These are phyloP conservation scores for Watsonalla cultraria DNA, from an alignment of 2,888 invertebrate species.

Conservation along the genomic window DNA sequence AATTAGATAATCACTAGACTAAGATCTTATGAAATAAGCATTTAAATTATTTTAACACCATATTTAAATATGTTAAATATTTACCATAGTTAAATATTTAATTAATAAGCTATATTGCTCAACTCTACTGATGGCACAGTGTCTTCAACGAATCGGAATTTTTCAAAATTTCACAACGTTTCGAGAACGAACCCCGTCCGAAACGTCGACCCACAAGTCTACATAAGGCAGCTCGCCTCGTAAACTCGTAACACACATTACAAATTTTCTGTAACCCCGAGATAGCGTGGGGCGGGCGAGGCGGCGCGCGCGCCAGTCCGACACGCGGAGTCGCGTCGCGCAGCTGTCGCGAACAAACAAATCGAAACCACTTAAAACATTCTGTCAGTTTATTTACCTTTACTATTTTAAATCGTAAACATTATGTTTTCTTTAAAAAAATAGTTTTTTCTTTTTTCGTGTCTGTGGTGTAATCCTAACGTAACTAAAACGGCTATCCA, in stretches of 20 bases:
- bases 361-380: conserved; percentile 21
- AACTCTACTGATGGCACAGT: not conserved
- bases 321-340: conserved; percentile 66
- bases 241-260: conserved; percentile 59
- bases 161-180: conserved; percentile 20
- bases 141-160: not conserved
- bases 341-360: conserved; percentile 50
- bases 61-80: too few relatives aligned
- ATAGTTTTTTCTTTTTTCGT: conserved; percentile 5
- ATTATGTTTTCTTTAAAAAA: conserved; percentile 8
- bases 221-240: conserved; percentile 36
- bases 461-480: conserved; percentile 42
- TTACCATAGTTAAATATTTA: too few relatives aligned
- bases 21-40: too few relatives aligned
- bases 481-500: conserved; percentile 40
- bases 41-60: too few relatives aligned
- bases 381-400: conserved; percentile 30
- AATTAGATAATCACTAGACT: too few relatives aligned
- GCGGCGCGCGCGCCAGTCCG: conserved; percentile 53
- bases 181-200: conserved; percentile 29
- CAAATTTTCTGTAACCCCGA: conserved; percentile 48
- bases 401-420: conserved; percentile 8
- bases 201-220: conserved; percentile 50
- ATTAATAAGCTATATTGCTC: not conserved
- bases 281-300: conserved; percentile 39